Percentiles rank a stretch among this genome's conserved stretches.
phyloP scores from a whole-genome alignment of 1,140 invertebrate species.

The Macrocentrus cingulum region DNA sequence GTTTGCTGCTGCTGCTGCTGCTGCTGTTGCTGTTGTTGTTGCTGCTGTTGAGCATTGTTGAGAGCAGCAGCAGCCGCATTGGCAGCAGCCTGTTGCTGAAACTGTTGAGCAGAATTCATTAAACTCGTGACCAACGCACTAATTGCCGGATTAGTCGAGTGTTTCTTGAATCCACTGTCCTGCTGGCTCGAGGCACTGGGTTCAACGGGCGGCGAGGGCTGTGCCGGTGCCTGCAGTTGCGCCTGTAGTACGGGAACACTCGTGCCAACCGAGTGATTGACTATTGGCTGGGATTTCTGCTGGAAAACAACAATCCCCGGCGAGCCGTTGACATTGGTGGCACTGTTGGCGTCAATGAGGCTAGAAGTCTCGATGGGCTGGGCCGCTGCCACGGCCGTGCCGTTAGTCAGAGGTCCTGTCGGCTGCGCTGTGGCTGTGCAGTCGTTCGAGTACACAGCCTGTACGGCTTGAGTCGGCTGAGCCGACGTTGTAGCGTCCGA shows the following conservation, averaged over 20 bases:
- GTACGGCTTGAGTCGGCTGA: background rate
- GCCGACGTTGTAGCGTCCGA: slow-evolving; percentile 37
- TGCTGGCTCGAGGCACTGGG: slow-evolving; percentile 53
- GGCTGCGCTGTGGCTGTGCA: slow-evolving; percentile 37
- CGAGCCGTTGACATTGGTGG: slow-evolving; percentile 52
- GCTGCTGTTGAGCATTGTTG: background rate
- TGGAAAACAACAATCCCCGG: slow-evolving; percentile 61
- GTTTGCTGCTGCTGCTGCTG: slow-evolving; percentile 59
- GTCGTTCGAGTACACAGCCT: background rate
- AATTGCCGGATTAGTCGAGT: slow-evolving; percentile 72
- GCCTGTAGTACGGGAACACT: slow-evolving; percentile 63
- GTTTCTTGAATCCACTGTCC: slow-evolving; percentile 62
- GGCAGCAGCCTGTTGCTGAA: slow-evolving; percentile 69
- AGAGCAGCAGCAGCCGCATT: slow-evolving; percentile 42
- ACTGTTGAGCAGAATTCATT: slow-evolving; percentile 78
- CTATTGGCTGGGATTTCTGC: slow-evolving; percentile 44
- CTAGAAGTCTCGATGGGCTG: slow-evolving; percentile 12
- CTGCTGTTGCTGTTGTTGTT: slow-evolving; percentile 51
- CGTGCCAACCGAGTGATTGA: slow-evolving; percentile 52
- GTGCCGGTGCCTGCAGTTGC: slow-evolving; percentile 60
- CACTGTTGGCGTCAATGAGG: slow-evolving; percentile 10
- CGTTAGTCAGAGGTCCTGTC: slow-evolving; percentile 44
- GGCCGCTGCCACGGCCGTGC: background rate
- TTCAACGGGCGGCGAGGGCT: slow-evolving; percentile 40
- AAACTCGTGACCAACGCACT: slow-evolving; percentile 75